Evolutionary conservation across 2,888 invertebrate genomes (phyloP), one percentile per base, ranked within the genome.

Genomic region (Pollenia amentaria): DNA sequence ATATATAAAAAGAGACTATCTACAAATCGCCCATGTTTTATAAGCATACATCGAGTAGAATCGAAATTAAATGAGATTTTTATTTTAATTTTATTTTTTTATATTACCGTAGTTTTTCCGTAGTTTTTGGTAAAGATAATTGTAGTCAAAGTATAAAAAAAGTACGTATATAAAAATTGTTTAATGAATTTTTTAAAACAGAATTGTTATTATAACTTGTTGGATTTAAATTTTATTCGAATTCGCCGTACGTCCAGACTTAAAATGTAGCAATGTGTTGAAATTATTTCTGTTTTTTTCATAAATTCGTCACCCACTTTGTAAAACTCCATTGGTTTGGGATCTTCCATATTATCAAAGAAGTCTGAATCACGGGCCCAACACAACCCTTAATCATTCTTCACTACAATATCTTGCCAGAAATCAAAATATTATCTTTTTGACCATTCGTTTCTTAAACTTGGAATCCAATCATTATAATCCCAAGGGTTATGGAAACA

Each of bases 381-480:
- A 44, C 91, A 90, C 3, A 92, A 89, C 0, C 93, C 93, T 53
- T 93, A 77, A 51, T 91, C 87, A 12, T 90, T 80, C 18, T 89
- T 88, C 0, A 92, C 91, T 16, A 93, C 89, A 21, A 90, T 89
- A 3, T 91, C 89, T n/a, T 89, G 85, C 93, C 93, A 93, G 55
- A 93, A 92, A n/a, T 90, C 89, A 0, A 90, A 9, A 88, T 92
- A 90, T 38, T 90, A 29, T 0, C 90, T 88, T 11, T 89, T 82
- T 0, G 93, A 80, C 16, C 93, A 76, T 64, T 91, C 91, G 42
- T 91, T 89, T 38, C 91, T 92, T 1, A 93, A 88, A 21, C 88
- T 89, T 0, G 89, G 88, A 81, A 93, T 91, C 93, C 93, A 93
- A 6, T 90, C 90, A 55, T 93, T 93, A 72, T 91, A 93, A 0